phyloP scores from a whole-genome alignment of 1,140 invertebrate species.

The Papilio machaon region DNA sequence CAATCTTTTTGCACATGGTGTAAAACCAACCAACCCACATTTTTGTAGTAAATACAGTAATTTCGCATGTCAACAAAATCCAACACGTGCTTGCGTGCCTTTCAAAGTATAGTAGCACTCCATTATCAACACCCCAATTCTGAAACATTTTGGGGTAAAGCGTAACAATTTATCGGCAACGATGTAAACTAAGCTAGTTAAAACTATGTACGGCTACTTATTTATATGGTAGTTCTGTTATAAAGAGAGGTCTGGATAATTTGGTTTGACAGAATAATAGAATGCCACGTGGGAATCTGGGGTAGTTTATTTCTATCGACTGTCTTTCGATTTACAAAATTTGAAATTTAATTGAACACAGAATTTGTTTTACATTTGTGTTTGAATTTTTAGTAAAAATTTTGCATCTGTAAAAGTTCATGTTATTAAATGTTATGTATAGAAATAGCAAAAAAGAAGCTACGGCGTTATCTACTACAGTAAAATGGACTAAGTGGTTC shows the following conservation, averaged over 20 bases:
- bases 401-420: neutral
- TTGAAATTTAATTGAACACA: neutral
- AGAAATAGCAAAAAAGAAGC: too few relatives aligned
- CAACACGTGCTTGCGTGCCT: neutral
- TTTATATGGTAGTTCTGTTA: neutral
- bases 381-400: neutral
- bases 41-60: neutral
- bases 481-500: neutral
- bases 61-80: neutral
- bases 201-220: conserved; percentile 20
- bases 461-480: too few relatives aligned
- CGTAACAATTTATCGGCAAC: conserved; percentile 52
- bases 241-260: conserved; percentile 39
- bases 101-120: neutral
- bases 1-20: neutral
- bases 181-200: too few relatives aligned
- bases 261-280: conserved; percentile 47
- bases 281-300: conserved; percentile 50
- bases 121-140: conserved; percentile 6
- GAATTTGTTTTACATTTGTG: too few relatives aligned
- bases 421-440: too few relatives aligned
- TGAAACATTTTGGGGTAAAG: conserved; percentile 51
- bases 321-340: neutral
- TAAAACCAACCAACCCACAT: neutral
- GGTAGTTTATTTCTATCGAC: neutral